A percentile compares a stretch with the other conserved stretches of the same genome.
Conservation (phyloP, 30 jellyfish, hydroid and myxozoan genomes). For the Hydractinia echinata region DNA sequence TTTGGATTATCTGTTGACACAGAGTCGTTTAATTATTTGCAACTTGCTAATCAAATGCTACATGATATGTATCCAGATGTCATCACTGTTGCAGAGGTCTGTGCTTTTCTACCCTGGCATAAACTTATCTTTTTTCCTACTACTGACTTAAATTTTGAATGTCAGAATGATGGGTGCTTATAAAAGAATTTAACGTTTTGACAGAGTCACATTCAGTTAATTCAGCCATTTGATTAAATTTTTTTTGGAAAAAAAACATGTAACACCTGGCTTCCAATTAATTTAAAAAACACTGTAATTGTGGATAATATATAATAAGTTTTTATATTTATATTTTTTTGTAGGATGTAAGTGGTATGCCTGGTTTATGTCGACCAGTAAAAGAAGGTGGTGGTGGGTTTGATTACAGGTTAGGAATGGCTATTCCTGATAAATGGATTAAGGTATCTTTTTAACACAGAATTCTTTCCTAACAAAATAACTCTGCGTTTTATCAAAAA, state of each 20-base stretch:
- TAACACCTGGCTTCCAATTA: no score
- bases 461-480: no score
- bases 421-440: conserved; percentile 96
- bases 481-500: no score
- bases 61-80: conserved; percentile 78
- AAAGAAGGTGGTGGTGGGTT: conserved; percentile 93
- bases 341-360: conserved; percentile 98
- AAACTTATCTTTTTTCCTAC: no score
- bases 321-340: not conserved
- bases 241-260: no score
- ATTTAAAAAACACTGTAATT: no score
- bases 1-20: conserved; percentile 78
- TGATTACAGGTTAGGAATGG: conserved; percentile 96
- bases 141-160: no score
- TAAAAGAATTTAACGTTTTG: no score
- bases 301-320: not conserved
- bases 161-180: no score
- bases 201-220: no score
- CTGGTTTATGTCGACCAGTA: conserved; percentile 95
- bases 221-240: no score
- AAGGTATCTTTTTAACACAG: conserved; percentile 19
- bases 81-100: conserved; percentile 88
- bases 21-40: conserved; percentile 79
- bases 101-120: not conserved
- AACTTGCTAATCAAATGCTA: conserved; percentile 82